Conservation (phyloP, 2,888 invertebrate genomes). For the Ischnura elegans region DNA sequence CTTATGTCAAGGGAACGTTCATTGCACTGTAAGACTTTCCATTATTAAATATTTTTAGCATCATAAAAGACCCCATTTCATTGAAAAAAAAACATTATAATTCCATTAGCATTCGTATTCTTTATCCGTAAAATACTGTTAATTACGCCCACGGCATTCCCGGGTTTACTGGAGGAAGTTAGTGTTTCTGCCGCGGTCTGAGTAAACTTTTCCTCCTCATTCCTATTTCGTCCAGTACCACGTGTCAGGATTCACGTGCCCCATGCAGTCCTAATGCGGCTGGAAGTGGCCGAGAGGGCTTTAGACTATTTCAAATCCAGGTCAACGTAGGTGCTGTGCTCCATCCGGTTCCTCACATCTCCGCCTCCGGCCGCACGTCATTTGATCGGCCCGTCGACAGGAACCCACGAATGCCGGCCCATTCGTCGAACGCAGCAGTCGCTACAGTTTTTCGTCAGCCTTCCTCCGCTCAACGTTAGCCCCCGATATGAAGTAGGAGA, state of each 20-base stretch:
- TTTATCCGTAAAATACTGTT: no score
- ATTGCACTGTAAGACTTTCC: no score
- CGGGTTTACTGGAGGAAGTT: background rate
- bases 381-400: background rate
- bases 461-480: background rate
- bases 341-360: background rate
- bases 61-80: no score
- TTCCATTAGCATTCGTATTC: no score
- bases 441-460: background rate
- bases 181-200: background rate
- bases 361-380: background rate
- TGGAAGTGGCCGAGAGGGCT: background rate
- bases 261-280: background rate
- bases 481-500: background rate
- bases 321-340: no score
- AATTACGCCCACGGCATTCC: no score
- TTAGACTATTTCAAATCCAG: background rate
- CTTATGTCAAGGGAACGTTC: no score
- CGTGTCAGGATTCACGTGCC: background rate
- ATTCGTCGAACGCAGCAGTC: background rate
- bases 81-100: no score
- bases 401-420: background rate
- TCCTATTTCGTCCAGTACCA: background rate
- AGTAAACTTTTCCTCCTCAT: background rate
- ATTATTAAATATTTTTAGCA: no score